Percentiles rank a stretch among this genome's conserved stretches.
Evolutionary conservation across 1,140 invertebrate genomes (phyloP).

Genomic region (Drosophila sproati): DNA sequence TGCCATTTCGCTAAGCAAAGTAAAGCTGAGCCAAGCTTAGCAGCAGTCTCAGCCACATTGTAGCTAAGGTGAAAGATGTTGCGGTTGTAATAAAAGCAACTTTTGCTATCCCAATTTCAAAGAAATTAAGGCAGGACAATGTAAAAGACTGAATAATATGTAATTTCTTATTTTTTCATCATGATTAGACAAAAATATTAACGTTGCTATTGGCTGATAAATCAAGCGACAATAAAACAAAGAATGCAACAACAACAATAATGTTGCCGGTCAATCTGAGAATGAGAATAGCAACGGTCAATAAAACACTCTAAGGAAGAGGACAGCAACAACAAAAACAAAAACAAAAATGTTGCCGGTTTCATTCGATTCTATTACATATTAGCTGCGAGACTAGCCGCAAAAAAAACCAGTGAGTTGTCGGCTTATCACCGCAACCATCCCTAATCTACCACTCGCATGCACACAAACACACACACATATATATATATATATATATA

Average conservation of each 20-base stretch:
- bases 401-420: conserved; percentile 25
- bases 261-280: no score
- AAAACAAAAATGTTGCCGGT: neutral
- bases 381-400: conserved; percentile 24
- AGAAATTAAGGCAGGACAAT: conserved; percentile 55
- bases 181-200: conserved; percentile 31
- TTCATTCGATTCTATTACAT: conserved; percentile 30
- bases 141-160: no score
- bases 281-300: no score
- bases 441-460: conserved; percentile 33
- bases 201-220: conserved; percentile 20
- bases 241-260: no score
- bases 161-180: neutral
- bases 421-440: conserved; percentile 50
- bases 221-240: conserved; percentile 23
- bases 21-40: conserved; percentile 23
- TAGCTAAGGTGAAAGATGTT: no score
- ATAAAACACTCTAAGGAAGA: neutral
- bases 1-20: conserved; percentile 12
- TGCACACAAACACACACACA: conserved; percentile 32
- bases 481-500: no score
- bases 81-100: no score
- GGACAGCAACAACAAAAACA: neutral
- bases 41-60: neutral
- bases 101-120: conserved; percentile 54